Evolutionary conservation across 2,888 invertebrate genomes (phyloP), one percentile per base, ranked within the genome.

Genomic region (Homarus gammarus): DNA sequence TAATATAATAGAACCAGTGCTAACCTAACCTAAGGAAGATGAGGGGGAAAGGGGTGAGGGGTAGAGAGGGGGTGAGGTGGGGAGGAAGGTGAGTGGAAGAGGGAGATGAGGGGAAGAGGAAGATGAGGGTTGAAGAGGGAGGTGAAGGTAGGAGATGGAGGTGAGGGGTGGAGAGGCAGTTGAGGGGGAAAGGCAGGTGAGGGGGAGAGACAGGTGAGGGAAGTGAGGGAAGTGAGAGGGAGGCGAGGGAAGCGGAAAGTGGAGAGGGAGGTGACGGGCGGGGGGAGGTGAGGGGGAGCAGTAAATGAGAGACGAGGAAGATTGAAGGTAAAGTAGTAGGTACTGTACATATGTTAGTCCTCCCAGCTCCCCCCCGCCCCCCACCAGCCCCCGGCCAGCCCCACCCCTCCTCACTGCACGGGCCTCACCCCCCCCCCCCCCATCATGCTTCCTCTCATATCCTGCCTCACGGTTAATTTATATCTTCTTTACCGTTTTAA

Each of bases 1-100:
- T n/a, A n/a, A n/a, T n/a, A n/a, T n/a, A n/a, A n/a, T n/a, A n/a
- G n/a, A n/a, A n/a, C n/a, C n/a, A n/a, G n/a, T n/a, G n/a, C n/a
- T n/a, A n/a, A n/a, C n/a, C n/a, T n/a, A n/a, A n/a, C n/a, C n/a
- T n/a, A n/a, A n/a, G 78, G 33, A 33, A 33, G 78, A 51, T 33
- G 10, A 10, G 6, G 18, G 56, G 1, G 12, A 18, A 15, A 3
- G 22, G 18, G 18, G 73, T n/a, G 73, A 73, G 73, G 27, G 72
- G 18, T 31, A 31, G 36, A 31, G 31, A 72, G 72, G 18, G 72
- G 38, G 72, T n/a, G 72, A 18, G 72, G 44, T 22, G 15, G 36
- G n/a, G 31, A 31, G 72, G 40, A 36, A 73, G 31, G 36, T 31
- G 75, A 75, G 75, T 44, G 75, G n/a, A 31, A 70, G 70, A 70